A percentile compares a stretch with the other conserved stretches of the same genome.
Evolutionary conservation across 2,888 invertebrate species (phyloP).

Genomic region (Lithodes maja): DNA sequence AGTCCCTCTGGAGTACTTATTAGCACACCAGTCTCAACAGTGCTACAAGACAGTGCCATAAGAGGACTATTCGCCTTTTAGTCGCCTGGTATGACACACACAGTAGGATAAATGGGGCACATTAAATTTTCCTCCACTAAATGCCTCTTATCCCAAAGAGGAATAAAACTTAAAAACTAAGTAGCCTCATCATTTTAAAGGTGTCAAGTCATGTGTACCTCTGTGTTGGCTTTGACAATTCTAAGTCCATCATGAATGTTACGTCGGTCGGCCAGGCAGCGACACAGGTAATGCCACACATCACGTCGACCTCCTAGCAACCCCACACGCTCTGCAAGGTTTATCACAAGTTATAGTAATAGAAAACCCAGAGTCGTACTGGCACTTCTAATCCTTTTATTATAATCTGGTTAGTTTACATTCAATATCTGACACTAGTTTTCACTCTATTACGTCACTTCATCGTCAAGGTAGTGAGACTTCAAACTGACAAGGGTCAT

Average conservation of each 20-base stretch:
- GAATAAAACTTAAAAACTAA: no score
- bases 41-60: background rate
- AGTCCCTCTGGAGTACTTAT: no score
- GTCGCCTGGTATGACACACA: background rate
- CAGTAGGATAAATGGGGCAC: background rate
- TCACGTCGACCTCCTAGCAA: conserved; percentile 43
- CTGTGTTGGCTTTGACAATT: conserved; percentile 53
- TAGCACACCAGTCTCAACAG: background rate
- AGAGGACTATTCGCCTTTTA: background rate
- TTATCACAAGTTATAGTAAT: background rate
- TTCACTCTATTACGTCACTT: no score
- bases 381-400: no score
- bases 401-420: no score
- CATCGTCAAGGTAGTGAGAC: no score
- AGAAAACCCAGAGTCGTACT: no score
- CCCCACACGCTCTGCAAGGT: conserved; percentile 30
- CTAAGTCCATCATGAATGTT: conserved; percentile 54
- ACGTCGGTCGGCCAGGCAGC: conserved; percentile 50
- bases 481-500: no score
- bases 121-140: background rate
- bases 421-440: no score
- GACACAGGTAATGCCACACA: conserved; percentile 50
- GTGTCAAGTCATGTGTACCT: conserved; percentile 15
- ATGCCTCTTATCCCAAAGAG: background rate
- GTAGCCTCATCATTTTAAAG: background rate